Evolutionary conservation across 1,140 invertebrate species (phyloP).

Genomic region (Aradophagus sp.): DNA sequence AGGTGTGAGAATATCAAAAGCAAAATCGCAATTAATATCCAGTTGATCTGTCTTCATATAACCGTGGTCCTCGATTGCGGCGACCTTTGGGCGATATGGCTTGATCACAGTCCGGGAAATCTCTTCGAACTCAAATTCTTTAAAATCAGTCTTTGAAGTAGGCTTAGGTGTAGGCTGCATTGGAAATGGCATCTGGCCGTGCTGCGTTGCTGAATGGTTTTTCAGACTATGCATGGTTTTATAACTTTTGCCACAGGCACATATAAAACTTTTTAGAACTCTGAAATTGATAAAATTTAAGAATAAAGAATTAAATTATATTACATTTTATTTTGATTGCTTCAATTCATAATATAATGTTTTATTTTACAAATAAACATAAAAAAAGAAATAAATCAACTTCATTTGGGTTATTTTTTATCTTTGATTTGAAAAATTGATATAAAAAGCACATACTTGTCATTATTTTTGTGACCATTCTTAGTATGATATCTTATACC

Average conservation of each 20-base stretch:
- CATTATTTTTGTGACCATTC: slow-evolving; percentile 88
- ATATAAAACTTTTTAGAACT: slow-evolving; percentile 85
- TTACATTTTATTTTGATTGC: no score
- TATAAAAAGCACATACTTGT: slow-evolving; percentile 78
- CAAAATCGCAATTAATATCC: slow-evolving; percentile 55
- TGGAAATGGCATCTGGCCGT: slow-evolving; percentile 65
- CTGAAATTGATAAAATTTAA: no score
- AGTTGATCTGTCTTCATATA: slow-evolving; percentile 61
- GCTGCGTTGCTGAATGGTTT: slow-evolving; percentile 79
- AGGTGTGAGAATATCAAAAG: slow-evolving; percentile 75
- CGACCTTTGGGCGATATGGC: slow-evolving; percentile 61
- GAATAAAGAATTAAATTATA: no score
- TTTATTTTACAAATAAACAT: no score
- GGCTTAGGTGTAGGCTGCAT: slow-evolving; percentile 16
- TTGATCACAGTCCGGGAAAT: slow-evolving; percentile 3
- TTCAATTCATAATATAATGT: no score
- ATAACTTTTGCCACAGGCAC: slow-evolving; percentile 89
- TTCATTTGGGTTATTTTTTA: no score
- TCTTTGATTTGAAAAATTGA: slow-evolving; percentile 1
- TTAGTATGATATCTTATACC: slow-evolving; percentile 91
- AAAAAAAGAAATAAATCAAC: no score
- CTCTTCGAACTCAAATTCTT: slow-evolving; percentile 23
- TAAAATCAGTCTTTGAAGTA: slow-evolving; percentile 36
- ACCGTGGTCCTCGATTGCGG: slow-evolving; percentile 68
- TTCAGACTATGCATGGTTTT: slow-evolving; percentile 85